Base-by-base conservation (phyloP, 1,140 invertebrate genomes). In the Marisa cornuarietis region DNA sequence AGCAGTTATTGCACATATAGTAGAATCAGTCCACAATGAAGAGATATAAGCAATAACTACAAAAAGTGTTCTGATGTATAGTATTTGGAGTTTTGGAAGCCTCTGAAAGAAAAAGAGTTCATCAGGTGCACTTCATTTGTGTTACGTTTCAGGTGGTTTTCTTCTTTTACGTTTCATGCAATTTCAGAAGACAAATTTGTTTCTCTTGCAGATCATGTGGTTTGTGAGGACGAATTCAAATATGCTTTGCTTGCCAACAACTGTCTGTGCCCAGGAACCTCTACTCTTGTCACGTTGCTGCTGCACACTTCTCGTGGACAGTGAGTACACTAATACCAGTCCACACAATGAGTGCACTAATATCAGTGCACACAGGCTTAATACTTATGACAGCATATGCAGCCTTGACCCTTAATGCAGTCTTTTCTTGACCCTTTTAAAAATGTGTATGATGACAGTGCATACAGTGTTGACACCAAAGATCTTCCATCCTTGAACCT, bases 221-320 rank as follows among this genome's bases (percentile, higher is more conserved):
- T 99, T 22, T 99, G 98, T 91, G 97, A 99, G 90, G 98, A 99
- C 90, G 93, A 94, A 85, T 98, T 99, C 91, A 99, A 99, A 91
- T 99, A 99, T 90, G 97, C 97, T 5, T 92, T 99, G 61, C 92
- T 99, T 78, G 97, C 98, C 42, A 99, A 99, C 92, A 99, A 99
- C 91, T 99, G 97, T 92, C 95, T 98, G 76, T 99, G 96, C 92
- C 98, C 98, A 0, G 98, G 97, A 20, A 96, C 97, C 22, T 99
- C 97, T 0, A 99, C 98, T 0, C 93, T 99, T 49, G 97, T 99
- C 72, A 99, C 98, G 0, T 93, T 99, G 0, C 92, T 99, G 24
- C 93, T 99, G 52, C 98, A 99, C 90, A 99, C 98, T 3, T 99
- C 97, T 61, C 93, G 97, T 77, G 97, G 97, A 82, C 81, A 82